Percentiles rank a stretch among this genome's conserved stretches.
Conservation (phyloP, 2,797 vertebrate species). For the Myotis pilosus region DNA sequence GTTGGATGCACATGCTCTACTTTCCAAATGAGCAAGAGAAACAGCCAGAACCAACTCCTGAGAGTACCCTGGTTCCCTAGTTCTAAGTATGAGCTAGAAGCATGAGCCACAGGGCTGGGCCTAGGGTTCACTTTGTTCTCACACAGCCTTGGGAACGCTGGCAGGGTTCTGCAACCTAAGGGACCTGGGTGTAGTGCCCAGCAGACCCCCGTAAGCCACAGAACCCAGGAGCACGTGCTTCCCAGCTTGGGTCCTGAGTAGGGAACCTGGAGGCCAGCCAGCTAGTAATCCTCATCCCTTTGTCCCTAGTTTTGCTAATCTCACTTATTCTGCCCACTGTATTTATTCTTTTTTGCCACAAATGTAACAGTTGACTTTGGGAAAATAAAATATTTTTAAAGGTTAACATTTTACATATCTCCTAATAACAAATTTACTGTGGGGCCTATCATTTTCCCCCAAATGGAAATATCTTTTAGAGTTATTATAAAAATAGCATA, state of each 20-base stretch:
- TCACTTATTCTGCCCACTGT: not conserved
- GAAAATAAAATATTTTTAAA: constrained; percentile 34
- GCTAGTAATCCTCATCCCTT: not conserved
- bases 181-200: not conserved
- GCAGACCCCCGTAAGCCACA: not conserved
- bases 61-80: not conserved
- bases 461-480: constrained; percentile 27
- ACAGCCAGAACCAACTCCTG: not conserved
- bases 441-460: not conserved
- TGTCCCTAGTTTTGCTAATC: not conserved
- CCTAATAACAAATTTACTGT: not conserved
- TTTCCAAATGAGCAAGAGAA: not conserved
- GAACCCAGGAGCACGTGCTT: not conserved
- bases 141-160: not conserved
- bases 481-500: constrained; percentile 15
- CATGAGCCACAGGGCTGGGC: not conserved
- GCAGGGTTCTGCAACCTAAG: not conserved
- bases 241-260: not conserved
- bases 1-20: not conserved
- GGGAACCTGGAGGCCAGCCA: not conserved
- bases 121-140: not conserved
- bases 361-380: not conserved
- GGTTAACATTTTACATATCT: not conserved
- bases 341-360: not conserved
- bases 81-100: not conserved